phyloP scores from a whole-genome alignment of 2,888 invertebrate genomes.

The Sphinx pinastri region DNA sequence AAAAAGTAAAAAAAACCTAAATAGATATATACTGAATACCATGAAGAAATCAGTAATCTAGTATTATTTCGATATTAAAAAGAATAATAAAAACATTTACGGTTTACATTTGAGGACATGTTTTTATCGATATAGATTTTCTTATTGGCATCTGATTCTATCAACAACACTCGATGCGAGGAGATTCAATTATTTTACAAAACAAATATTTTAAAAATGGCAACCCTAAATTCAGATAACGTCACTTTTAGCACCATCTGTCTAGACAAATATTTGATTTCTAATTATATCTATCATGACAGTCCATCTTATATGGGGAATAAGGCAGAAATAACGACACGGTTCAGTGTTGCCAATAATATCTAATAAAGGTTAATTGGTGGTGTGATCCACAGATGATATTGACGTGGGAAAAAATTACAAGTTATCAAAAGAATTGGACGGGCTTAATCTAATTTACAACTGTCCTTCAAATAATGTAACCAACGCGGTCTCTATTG shows the following conservation, averaged over 20 bases:
- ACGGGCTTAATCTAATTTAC: not conserved
- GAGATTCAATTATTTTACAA: no score
- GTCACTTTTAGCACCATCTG: not conserved
- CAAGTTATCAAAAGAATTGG: not conserved
- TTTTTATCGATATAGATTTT: no score
- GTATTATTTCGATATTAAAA: no score
- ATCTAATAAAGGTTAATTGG: conserved; percentile 39
- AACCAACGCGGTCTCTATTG: no score
- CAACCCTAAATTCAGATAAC: not conserved
- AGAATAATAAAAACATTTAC: no score
- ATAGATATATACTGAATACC: no score
- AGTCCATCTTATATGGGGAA: not conserved
- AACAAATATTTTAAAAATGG: not conserved
- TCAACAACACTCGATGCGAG: no score
- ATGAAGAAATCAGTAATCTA: no score
- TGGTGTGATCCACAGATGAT: conserved; percentile 3
- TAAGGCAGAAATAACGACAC: not conserved
- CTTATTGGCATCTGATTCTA: no score
- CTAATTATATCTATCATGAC: not conserved
- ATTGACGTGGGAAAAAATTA: conserved; percentile 8
- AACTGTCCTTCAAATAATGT: not conserved
- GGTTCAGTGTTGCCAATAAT: conserved; percentile 12
- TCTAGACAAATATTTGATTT: conserved; percentile 10
- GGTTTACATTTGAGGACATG: no score
- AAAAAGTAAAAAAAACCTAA: not conserved